These are phyloP conservation scores for Momotus momota DNA, from an alignment of 2,797 vertebrate genomes.

Conservation along the genomic window DNA sequence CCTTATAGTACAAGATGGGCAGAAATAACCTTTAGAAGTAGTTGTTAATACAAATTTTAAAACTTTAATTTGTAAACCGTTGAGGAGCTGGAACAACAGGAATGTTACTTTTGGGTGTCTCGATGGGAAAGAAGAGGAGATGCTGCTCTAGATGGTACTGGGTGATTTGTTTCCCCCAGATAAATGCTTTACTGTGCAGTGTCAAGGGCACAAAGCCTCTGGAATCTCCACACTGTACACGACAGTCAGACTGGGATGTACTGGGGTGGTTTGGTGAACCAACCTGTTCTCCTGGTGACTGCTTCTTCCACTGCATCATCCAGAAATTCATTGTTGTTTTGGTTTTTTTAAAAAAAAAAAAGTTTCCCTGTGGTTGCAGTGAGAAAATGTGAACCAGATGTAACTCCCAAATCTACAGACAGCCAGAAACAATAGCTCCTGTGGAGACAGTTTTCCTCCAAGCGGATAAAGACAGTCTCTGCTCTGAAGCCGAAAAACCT, in stretches of 20 bases:
- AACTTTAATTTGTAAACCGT: neutral
- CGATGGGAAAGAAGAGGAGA: neutral
- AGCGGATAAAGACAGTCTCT: neutral
- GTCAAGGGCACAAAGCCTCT: neutral
- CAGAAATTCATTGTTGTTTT: neutral
- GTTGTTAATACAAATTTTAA: neutral
- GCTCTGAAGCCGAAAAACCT: neutral
- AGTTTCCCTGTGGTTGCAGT: neutral
- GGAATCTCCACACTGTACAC: accelerated
- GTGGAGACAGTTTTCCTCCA: neutral
- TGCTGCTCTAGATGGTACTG: neutral
- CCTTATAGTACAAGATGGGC: neutral
- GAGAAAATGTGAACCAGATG: constrained; percentile 23
- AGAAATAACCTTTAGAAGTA: neutral
- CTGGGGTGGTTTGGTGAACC: neutral
- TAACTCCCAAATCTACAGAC: neutral
- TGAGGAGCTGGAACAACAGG: neutral
- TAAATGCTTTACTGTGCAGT: neutral
- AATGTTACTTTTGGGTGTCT: neutral
- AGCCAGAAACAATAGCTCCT: constrained; percentile 32
- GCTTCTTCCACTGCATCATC: constrained; percentile 19
- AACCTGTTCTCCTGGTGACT: neutral
- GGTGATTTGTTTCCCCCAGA: neutral
- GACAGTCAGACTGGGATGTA: accelerated
- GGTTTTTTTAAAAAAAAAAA: neutral